phyloP scores from a whole-genome alignment of 2,888 invertebrate genomes.

The Barypeithes pellucidus region DNA sequence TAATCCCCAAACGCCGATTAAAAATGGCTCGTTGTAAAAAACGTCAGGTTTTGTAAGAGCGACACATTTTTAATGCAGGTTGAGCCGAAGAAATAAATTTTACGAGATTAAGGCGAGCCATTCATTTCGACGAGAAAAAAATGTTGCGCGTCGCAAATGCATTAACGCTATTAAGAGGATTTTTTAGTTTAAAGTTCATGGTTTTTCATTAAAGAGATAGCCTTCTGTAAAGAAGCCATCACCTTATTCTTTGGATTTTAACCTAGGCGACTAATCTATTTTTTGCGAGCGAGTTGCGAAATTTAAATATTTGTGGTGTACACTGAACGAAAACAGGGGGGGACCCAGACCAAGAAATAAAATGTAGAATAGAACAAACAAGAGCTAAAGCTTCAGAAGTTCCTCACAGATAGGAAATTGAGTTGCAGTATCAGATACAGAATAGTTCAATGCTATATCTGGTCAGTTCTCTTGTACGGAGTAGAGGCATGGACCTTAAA shows the following conservation, averaged over 20 bases:
- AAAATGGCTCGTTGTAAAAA: conserved; percentile 18
- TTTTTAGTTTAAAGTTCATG: conserved; percentile 17
- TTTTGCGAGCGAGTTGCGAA: too few species aligned
- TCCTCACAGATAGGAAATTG: too few species aligned
- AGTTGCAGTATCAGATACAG: too few species aligned
- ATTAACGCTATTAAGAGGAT: conserved; percentile 18
- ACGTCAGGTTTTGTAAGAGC: conserved; percentile 18
- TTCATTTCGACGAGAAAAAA: conserved; percentile 17
- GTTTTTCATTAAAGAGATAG: conserved; percentile 21
- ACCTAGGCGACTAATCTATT: too few species aligned
- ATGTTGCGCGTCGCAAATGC: conserved; percentile 17
- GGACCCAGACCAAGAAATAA: too few species aligned
- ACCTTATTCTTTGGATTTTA: background rate
- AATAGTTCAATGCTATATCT: too few species aligned
- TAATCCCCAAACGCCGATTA: conserved; percentile 28
- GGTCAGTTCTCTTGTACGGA: too few species aligned
- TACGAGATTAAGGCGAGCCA: conserved; percentile 34
- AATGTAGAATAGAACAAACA: too few species aligned
- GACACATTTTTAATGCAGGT: conserved; percentile 37
- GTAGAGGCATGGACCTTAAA: too few species aligned
- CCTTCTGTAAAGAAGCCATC: background rate
- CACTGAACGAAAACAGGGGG: too few species aligned
- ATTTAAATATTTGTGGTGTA: too few species aligned
- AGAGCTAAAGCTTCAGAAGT: too few species aligned
- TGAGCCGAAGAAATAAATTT: conserved; percentile 34